Evolutionary conservation across 2,888 invertebrate genomes (phyloP).

Genomic region (Orchesellides sinensis): DNA sequence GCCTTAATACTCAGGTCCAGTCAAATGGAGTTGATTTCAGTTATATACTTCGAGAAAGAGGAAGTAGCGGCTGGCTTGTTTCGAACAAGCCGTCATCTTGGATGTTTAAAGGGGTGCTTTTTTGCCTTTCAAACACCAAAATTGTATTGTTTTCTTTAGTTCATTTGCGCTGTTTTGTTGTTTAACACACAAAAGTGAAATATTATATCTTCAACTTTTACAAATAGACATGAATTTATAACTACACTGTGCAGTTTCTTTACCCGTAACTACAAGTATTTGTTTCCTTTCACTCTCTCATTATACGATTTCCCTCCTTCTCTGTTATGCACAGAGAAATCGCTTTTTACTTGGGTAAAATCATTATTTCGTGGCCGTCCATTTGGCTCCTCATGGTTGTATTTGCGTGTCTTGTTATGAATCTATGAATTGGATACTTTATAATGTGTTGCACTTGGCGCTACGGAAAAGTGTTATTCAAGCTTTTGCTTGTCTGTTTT

Average conservation of each 20-base stretch:
- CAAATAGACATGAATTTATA: slow-evolving; percentile 1
- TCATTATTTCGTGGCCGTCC: neutral
- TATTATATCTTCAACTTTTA: neutral
- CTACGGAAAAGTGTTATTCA: neutral
- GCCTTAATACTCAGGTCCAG: too few species aligned
- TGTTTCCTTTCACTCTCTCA: neutral
- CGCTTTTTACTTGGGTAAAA: neutral
- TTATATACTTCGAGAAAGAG: too few species aligned
- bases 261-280: too few species aligned
- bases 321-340: too few species aligned
- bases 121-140: too few species aligned
- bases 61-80: too few species aligned
- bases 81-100: too few species aligned
- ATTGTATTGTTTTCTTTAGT: too few species aligned
- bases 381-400: neutral
- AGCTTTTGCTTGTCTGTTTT: neutral
- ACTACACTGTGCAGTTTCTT: neutral
- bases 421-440: too few species aligned
- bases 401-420: neutral
- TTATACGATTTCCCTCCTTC: too few species aligned
- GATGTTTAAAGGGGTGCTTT: too few species aligned
- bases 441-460: neutral
- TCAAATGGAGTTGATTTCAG: too few species aligned
- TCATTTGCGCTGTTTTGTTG: neutral
- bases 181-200: slow-evolving; percentile 2